phyloP scores from a whole-genome alignment of 2,797 vertebrate genomes.

The Melanotaenia nigrans region DNA sequence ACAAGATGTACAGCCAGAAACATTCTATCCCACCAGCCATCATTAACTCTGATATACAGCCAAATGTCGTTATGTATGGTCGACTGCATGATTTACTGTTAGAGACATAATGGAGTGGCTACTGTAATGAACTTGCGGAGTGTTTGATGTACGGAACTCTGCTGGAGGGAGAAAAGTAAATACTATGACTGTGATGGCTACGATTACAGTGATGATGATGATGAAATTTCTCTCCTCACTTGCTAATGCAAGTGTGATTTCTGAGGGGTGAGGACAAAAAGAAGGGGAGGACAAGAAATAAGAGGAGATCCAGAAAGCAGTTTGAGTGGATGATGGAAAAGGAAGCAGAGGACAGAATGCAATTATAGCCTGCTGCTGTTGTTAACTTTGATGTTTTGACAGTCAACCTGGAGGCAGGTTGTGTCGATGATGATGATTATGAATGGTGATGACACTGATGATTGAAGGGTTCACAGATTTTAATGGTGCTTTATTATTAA shows the following conservation, averaged over 20 bases:
- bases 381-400: constrained; percentile 69
- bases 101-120: constrained; percentile 66
- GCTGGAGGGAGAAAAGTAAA: constrained; percentile 62
- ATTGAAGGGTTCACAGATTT: constrained; percentile 56
- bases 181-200: constrained; percentile 49
- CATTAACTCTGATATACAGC: constrained; percentile 75
- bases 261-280: constrained; percentile 22
- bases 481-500: constrained; percentile 35
- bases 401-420: constrained; percentile 58
- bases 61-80: constrained; percentile 67
- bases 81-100: constrained; percentile 72
- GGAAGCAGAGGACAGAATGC: constrained; percentile 40
- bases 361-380: constrained; percentile 44
- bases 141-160: constrained; percentile 62
- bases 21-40: constrained; percentile 65
- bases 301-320: constrained; percentile 27
- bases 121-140: constrained; percentile 69
- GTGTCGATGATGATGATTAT: constrained; percentile 57
- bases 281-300: constrained; percentile 15
- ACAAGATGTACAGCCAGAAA: constrained; percentile 62
- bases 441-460: constrained; percentile 57
- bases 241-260: constrained; percentile 43
- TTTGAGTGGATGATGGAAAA: constrained; percentile 42
- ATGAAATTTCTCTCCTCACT: constrained; percentile 50
- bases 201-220: constrained; percentile 59